Percentiles rank a stretch among this genome's conserved stretches.
These are phyloP conservation scores for Cheilosia variabilis DNA, from an alignment of 2,888 invertebrate genomes.

Conservation along the genomic window DNA sequence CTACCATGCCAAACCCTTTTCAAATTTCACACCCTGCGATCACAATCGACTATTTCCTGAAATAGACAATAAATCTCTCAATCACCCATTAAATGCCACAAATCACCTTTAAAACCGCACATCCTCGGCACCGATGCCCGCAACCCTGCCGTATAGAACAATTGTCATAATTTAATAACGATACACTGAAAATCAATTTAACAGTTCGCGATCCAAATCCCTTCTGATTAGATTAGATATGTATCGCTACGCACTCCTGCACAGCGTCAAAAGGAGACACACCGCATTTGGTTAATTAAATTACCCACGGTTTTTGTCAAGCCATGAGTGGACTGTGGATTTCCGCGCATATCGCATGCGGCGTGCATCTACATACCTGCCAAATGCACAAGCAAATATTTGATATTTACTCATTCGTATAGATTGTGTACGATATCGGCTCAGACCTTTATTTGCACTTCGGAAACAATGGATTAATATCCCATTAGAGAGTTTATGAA, in stretches of 20 bases:
- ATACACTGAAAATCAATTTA: conserved; percentile 73
- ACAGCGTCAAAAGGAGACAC: background rate
- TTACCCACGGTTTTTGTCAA: conserved; percentile 19
- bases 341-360: conserved; percentile 27
- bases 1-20: conserved; percentile 26
- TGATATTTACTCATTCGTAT: conserved; percentile 41
- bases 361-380: conserved; percentile 38
- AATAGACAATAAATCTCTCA: conserved; percentile 40
- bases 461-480: conserved; percentile 56
- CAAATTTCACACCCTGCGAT: conserved; percentile 2
- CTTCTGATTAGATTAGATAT: conserved; percentile 69
- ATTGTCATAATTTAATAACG: conserved; percentile 68
- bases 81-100: conserved; percentile 46
- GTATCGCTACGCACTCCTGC: conserved; percentile 12
- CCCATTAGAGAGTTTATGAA: conserved; percentile 67
- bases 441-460: conserved; percentile 46
- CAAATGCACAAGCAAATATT: conserved; percentile 57
- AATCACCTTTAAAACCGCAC: conserved; percentile 52
- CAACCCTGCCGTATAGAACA: conserved; percentile 3
- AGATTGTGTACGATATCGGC: conserved; percentile 24
- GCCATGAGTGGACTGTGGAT: conserved; percentile 14
- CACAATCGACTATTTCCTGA: conserved; percentile 20
- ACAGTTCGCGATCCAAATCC: conserved; percentile 61
- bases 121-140: conserved; percentile 10
- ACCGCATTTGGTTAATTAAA: conserved; percentile 37